Base-by-base conservation (phyloP, 2,113 vertebrate genomes). In the Pseudopodoces humilis region DNA sequence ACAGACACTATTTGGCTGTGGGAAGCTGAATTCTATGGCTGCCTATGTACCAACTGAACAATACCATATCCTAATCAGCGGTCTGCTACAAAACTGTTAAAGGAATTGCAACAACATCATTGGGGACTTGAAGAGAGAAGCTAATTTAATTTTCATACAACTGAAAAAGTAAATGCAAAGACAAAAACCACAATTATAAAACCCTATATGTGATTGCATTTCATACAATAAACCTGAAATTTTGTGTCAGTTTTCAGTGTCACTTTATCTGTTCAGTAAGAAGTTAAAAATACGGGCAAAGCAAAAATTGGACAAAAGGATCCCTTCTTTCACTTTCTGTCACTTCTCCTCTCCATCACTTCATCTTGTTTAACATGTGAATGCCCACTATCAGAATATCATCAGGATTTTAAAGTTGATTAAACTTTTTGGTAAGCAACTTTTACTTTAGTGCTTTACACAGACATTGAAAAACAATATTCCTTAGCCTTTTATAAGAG, bases 1-100 rank as follows among this genome's bases (percentile, higher is more conserved):
- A n/a, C 56, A 71, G 91, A 90, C 50, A n/a, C 59, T 15, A 3
- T 64, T 21, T 70, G 74, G 65, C 88, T 95, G 77, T 83, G 88
- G 82, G 88, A 95, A 95, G 75, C 60, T 52, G 60, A 71, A 88
- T 80, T 90, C 87, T 92, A 17, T 37, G 56, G 68, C 72, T 77
- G 64, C 39, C 7, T 77, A 46, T 31, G 47, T 27, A 88, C 46
- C 31, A 50, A 3, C 12, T 44, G 71, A 88, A 83, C 88, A 96
- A 94, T 68, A 67, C 56, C 30, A 50, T 77, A 75, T 83, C 49
- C 82, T 69, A 37, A 71, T 82, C 84, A 63, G 22, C 13, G 16
- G 7, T 65, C 71, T 62, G 43, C 46, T 77, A 75, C 63, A 92
- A 68, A 88, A 67, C 56, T 80, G 31, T 11, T 88, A 49, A 35